phyloP scores from a whole-genome alignment of 2,888 invertebrate genomes.

The Augiades crinisus region DNA sequence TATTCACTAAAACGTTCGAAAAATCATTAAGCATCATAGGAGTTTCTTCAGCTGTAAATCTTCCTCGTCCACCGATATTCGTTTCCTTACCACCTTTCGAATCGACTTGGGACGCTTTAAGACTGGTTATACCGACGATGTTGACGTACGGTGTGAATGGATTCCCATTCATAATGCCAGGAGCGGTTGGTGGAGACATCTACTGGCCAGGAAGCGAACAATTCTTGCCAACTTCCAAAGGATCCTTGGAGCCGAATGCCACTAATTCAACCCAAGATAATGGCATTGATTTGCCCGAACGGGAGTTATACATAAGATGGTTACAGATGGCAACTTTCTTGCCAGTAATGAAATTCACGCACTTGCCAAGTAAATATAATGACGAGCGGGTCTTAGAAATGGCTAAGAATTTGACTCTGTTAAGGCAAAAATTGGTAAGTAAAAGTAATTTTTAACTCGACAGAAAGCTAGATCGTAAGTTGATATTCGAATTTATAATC shows the following conservation, averaged over 20 bases:
- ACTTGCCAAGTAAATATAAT: constrained; percentile 93
- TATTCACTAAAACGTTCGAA: constrained; percentile 85
- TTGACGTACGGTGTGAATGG: constrained; percentile 94
- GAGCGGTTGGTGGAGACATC: constrained; percentile 95
- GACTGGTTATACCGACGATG: constrained; percentile 92
- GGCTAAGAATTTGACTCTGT: constrained; percentile 86
- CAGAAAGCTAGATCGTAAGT: no score
- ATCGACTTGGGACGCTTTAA: constrained; percentile 93
- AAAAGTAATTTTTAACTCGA: no score
- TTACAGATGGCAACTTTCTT: constrained; percentile 94
- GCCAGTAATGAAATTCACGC: constrained; percentile 95
- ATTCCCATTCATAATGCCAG: constrained; percentile 95
- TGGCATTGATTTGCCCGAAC: constrained; percentile 83
- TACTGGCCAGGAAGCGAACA: constrained; percentile 82
- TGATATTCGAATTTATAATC: no score
- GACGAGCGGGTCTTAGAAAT: constrained; percentile 89
- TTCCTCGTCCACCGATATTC: constrained; percentile 93
- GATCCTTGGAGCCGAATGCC: constrained; percentile 49
- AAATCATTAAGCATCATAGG: constrained; percentile 86
- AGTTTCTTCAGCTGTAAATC: constrained; percentile 89
- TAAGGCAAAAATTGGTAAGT: constrained; percentile 82
- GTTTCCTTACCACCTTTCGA: constrained; percentile 92
- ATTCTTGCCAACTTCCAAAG: constrained; percentile 76
- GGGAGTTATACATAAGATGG: constrained; percentile 95
- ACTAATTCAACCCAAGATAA: constrained; percentile 63